Evolutionary conservation across 2,797 vertebrate species (phyloP).

Genomic region (Denticeps clupeoides): DNA sequence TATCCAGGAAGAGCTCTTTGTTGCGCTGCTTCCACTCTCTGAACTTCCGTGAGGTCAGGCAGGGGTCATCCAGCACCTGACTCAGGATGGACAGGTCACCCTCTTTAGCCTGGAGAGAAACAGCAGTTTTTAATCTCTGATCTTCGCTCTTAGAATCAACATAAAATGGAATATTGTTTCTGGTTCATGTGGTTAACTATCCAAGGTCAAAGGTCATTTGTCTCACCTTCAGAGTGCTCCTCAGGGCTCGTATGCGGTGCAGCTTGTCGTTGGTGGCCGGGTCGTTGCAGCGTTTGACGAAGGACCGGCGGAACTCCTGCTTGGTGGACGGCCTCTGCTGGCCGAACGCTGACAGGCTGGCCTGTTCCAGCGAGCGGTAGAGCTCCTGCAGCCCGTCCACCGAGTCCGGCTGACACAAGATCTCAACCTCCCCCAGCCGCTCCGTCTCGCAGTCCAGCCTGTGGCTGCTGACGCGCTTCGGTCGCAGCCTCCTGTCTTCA

Average conservation of each 20-base stretch:
- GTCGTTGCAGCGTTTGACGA: slow-evolving; percentile 58
- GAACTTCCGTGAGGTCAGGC: slow-evolving; percentile 60
- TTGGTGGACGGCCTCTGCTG: slow-evolving; percentile 61
- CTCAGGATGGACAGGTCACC: slow-evolving; percentile 55
- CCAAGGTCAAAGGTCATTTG: too few relatives aligned
- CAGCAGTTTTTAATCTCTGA: not conserved
- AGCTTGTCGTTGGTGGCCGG: slow-evolving; percentile 65
- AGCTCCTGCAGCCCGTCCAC: slow-evolving; percentile 58
- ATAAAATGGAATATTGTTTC: too few relatives aligned
- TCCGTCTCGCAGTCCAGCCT: slow-evolving; percentile 6
- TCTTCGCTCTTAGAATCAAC: too few relatives aligned
- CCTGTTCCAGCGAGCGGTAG: slow-evolving; percentile 60
- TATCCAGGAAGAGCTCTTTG: slow-evolving; percentile 67
- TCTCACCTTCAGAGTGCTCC: slow-evolving; percentile 65
- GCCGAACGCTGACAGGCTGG: slow-evolving; percentile 57
- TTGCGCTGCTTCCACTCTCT: slow-evolving; percentile 66
- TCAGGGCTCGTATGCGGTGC: slow-evolving; percentile 63
- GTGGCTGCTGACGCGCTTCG: not conserved
- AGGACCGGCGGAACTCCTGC: slow-evolving; percentile 64
- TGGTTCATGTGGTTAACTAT: too few relatives aligned
- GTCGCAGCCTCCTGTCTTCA: slow-evolving; percentile 31
- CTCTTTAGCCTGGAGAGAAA: slow-evolving; percentile 54
- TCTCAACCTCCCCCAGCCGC: slow-evolving; percentile 4
- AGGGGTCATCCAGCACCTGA: slow-evolving; percentile 57
- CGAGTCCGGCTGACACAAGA: not conserved